A percentile compares a stretch with the other conserved stretches of the same genome.
phyloP scores from a whole-genome alignment of 2,797 vertebrate species.

The Rhinella marina region DNA sequence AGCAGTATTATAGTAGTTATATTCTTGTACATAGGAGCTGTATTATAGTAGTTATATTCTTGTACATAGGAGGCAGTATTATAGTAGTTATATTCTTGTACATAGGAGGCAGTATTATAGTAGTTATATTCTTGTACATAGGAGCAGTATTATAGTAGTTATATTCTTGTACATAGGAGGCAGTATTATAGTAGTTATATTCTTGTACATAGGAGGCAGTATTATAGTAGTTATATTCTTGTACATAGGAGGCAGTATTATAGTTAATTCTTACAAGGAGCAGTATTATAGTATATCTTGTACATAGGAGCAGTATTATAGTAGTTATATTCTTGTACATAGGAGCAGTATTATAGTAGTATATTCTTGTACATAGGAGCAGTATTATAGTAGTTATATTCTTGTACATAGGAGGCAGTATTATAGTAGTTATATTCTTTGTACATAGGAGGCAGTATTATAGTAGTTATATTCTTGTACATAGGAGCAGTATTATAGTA shows the following conservation, averaged over 20 bases:
- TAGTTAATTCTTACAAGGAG: neutral
- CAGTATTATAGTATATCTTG: conserved; percentile 8
- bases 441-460: conserved; percentile 13
- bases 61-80: neutral
- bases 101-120: neutral
- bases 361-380: neutral
- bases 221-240: conserved; percentile 15
- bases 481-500: conserved; percentile 21
- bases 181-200: conserved; percentile 15
- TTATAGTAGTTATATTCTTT: conserved; percentile 18
- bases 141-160: conserved; percentile 6
- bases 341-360: conserved; percentile 17
- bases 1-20: conserved; percentile 9
- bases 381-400: conserved; percentile 11
- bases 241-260: conserved; percentile 4
- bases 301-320: conserved; percentile 1
- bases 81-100: conserved; percentile 15
- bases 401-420: neutral
- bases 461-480: no score
- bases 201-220: neutral
- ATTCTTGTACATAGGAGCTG: conserved; percentile 6
- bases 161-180: conserved; percentile 2
- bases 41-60: conserved; percentile 13
- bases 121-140: conserved; percentile 9
- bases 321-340: neutral